Conservation (phyloP, 1,140 invertebrate genomes). For the Caenorhabditis elegans region DNA sequence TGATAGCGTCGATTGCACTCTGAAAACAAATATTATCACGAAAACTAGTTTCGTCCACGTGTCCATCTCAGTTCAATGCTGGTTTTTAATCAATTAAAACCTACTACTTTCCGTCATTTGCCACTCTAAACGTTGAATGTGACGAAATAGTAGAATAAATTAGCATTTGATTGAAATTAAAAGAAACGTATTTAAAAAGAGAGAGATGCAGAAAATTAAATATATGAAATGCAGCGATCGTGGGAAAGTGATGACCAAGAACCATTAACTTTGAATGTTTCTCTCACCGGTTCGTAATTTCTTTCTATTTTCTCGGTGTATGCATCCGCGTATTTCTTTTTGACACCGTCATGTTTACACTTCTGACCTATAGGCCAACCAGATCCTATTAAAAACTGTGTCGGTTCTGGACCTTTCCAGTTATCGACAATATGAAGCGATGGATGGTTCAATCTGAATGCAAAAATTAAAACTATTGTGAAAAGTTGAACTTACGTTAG, state of each 20-base stretch:
- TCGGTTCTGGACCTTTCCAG: neutral
- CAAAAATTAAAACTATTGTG: too few species aligned
- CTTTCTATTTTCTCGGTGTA: neutral
- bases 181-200: neutral
- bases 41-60: too few species aligned
- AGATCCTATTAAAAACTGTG: neutral
- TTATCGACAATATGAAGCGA: neutral
- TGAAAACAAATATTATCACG: neutral
- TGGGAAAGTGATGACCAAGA: neutral
- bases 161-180: neutral
- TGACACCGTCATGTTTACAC: neutral
- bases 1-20: neutral
- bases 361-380: neutral
- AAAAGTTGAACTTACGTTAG: neutral
- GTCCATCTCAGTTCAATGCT: too few species aligned
- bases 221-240: neutral
- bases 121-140: neutral
- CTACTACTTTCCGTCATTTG: neutral
- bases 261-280: too few species aligned
- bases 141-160: slow-evolving; percentile 4
- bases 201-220: neutral
- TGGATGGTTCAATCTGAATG: neutral
- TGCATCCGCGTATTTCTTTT: neutral
- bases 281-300: neutral
- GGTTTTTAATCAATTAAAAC: neutral